Conservation (phyloP, 1,140 invertebrate species). For the Coenobita brevimanus region DNA sequence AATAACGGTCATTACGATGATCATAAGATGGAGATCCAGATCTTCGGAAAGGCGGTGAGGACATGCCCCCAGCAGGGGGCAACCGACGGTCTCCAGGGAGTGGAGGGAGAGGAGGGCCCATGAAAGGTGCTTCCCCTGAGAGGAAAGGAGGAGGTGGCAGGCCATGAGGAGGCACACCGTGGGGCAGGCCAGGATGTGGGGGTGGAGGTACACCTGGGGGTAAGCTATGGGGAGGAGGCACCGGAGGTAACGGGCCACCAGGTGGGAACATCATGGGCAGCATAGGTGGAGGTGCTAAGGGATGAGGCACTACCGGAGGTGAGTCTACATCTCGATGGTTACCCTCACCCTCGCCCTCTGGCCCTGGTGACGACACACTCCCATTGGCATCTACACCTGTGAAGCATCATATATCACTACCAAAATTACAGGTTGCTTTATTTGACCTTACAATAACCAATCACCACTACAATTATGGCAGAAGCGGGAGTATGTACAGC, state of each 20-base stretch:
- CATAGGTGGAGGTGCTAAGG: conserved; percentile 40
- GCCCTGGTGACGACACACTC: conserved; percentile 46
- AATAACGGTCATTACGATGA: conserved; percentile 54
- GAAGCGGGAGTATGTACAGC: too few species aligned
- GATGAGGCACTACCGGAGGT: conserved; percentile 38
- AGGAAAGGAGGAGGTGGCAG: conserved; percentile 40
- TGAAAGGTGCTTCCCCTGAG: conserved; percentile 42
- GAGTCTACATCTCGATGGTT: conserved; percentile 44
- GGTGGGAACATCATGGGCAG: conserved; percentile 50
- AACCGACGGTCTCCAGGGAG: conserved; percentile 54
- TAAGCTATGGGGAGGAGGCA: conserved; percentile 36
- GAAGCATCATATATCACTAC: conserved; percentile 12
- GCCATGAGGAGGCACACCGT: conserved; percentile 43
- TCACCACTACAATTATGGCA: too few species aligned
- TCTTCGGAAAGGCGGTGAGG: conserved; percentile 48
- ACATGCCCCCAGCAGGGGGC: conserved; percentile 56
- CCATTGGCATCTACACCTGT: conserved; percentile 65
- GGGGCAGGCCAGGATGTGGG: conserved; percentile 45
- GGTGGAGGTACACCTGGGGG: conserved; percentile 50
- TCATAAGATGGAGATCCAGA: conserved; percentile 51
- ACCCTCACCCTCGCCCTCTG: conserved; percentile 36
- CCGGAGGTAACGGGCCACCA: conserved; percentile 34
- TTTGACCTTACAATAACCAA: too few species aligned
- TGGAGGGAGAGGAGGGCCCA: conserved; percentile 47
- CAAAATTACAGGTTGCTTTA: too few species aligned